Evolutionary conservation across 2,888 invertebrate species (phyloP).

Genomic region (Pseudococcus longispinus): DNA sequence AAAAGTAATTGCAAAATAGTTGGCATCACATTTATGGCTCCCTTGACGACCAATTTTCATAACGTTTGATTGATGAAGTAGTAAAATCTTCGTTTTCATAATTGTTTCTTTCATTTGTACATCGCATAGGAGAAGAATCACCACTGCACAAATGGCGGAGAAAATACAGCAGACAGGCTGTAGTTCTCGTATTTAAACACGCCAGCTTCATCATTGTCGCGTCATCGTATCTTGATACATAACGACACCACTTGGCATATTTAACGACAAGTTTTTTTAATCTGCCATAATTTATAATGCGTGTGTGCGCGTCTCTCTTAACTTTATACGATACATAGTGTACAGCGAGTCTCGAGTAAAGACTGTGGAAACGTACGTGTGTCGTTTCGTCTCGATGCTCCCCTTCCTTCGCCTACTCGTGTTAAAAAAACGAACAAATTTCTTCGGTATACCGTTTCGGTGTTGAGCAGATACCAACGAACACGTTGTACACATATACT

Average conservation of each 20-base stretch:
- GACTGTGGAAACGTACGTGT: background rate
- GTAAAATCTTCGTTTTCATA: constrained; percentile 13
- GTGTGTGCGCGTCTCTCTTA: background rate
- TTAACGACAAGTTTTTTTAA: constrained; percentile 31
- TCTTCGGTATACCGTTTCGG: background rate
- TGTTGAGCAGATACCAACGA: constrained; percentile 26
- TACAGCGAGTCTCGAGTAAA: background rate
- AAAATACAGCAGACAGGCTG: background rate
- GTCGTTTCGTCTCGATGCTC: background rate
- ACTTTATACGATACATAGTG: background rate
- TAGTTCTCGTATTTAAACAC: background rate
- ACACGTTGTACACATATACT: background rate
- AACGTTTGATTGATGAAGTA: constrained; percentile 34
- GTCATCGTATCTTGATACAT: background rate
- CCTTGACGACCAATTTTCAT: background rate
- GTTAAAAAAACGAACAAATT: background rate
- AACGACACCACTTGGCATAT: background rate
- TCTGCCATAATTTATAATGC: constrained; percentile 19
- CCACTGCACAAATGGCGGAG: background rate
- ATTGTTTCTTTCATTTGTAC: background rate
- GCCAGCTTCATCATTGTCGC: background rate
- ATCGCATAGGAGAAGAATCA: background rate
- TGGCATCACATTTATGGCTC: too few species aligned
- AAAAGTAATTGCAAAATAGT: too few species aligned
- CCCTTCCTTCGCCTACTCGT: background rate